These are phyloP conservation scores for Salvelinus fontinalis DNA, from an alignment of 2,113 vertebrate genomes.

Conservation along the genomic window DNA sequence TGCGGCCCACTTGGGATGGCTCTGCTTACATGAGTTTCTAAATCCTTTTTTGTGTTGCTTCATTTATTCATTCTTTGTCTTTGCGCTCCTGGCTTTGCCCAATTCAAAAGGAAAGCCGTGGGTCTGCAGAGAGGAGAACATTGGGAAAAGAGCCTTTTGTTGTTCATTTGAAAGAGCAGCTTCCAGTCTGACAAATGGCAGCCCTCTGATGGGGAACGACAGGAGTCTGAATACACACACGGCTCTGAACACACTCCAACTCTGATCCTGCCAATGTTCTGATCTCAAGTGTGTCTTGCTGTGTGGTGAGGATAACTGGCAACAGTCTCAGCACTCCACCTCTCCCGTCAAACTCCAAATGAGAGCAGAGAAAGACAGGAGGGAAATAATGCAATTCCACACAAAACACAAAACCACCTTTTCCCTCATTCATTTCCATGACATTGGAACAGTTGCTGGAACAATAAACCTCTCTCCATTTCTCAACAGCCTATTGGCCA, in stretches of 20 bases:
- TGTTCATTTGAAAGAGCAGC: conserved; percentile 63
- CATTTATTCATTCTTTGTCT: conserved; percentile 71
- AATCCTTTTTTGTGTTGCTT: conserved; percentile 60
- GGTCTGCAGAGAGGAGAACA: conserved; percentile 50
- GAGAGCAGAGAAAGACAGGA: conserved; percentile 24
- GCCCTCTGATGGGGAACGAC: conserved; percentile 59
- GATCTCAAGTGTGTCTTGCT: conserved; percentile 44
- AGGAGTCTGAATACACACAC: conserved; percentile 33
- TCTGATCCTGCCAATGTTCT: conserved; percentile 17
- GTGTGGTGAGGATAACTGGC: conserved; percentile 23
- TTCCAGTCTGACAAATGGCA: conserved; percentile 62
- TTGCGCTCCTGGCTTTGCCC: conserved; percentile 55
- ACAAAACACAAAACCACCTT: conserved; percentile 53
- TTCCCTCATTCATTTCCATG: conserved; percentile 64
- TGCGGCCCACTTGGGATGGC: conserved; percentile 60
- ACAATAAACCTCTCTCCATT: conserved; percentile 60
- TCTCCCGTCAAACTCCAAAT: conserved; percentile 4
- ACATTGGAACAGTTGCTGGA: conserved; percentile 63
- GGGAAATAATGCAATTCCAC: not conserved
- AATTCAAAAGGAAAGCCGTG: conserved; percentile 59
- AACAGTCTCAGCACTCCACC: conserved; percentile 36
- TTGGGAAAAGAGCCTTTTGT: conserved; percentile 66
- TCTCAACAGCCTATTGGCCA: conserved; percentile 38
- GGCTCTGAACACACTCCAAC: conserved; percentile 5
- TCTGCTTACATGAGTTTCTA: conserved; percentile 66